These are phyloP conservation scores for Sarcophilus harrisii DNA, from an alignment of 2,797 vertebrate genomes.

Conservation along the genomic window DNA sequence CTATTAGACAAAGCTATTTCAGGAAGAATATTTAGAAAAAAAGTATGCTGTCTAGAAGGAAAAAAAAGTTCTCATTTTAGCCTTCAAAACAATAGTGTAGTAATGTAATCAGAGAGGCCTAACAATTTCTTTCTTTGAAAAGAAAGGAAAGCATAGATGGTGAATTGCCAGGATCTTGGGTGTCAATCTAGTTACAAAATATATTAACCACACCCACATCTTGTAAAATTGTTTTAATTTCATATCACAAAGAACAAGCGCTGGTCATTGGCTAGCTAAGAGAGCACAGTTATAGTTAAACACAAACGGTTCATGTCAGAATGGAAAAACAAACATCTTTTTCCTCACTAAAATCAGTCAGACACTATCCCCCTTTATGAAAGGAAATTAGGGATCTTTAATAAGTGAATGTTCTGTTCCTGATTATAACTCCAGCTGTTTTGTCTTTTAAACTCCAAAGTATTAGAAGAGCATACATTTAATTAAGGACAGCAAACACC, in stretches of 20 bases:
- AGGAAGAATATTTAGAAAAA: conserved; percentile 3
- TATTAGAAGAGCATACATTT: conserved; percentile 26
- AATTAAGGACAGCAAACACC: neutral
- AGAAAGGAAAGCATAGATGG: conserved; percentile 36
- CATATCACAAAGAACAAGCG: conserved; percentile 36
- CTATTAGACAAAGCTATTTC: conserved; percentile 33
- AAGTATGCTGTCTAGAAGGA: conserved; percentile 14
- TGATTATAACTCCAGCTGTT: conserved; percentile 22
- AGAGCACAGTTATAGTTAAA: conserved; percentile 16
- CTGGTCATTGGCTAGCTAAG: conserved; percentile 17
- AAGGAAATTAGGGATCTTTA: conserved; percentile 49
- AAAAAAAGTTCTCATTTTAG: conserved; percentile 43
- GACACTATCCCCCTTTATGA: conserved; percentile 26
- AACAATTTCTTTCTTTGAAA: conserved; percentile 60
- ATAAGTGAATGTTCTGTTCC: neutral
- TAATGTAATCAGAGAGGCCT: conserved; percentile 47
- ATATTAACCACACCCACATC: conserved; percentile 33
- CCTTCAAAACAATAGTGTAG: conserved; percentile 28
- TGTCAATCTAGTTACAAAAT: conserved; percentile 29
- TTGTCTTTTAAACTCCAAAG: neutral
- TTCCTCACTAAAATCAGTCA: conserved; percentile 52
- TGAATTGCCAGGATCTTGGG: neutral
- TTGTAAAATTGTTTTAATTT: conserved; percentile 62
- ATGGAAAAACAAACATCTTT: conserved; percentile 55
- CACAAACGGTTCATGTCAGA: conserved; percentile 22